phyloP scores from a whole-genome alignment of 1,140 invertebrate genomes.

The Trissolcus basalis region DNA sequence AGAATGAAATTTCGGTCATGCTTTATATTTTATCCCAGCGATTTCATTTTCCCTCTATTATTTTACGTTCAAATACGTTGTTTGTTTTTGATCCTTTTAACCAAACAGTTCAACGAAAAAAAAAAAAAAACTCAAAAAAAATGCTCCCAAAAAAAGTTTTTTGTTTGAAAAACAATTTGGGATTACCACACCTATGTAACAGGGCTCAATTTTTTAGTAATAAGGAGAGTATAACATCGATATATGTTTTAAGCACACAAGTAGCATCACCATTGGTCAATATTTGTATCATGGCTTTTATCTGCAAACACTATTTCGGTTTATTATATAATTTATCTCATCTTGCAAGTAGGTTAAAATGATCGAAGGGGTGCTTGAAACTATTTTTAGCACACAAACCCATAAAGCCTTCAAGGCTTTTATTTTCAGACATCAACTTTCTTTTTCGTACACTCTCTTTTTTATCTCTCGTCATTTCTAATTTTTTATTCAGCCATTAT shows the following conservation, averaged over 20 bases:
- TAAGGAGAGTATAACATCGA: background rate
- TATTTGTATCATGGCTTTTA: constrained; percentile 27
- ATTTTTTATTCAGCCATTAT: too few species aligned
- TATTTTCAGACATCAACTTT: constrained; percentile 29
- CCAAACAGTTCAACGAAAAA: too few species aligned
- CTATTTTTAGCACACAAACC: constrained; percentile 39
- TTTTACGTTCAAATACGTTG: too few species aligned
- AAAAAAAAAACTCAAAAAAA: too few species aligned
- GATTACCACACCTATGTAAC: too few species aligned
- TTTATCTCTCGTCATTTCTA: too few species aligned
- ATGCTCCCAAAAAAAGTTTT: too few species aligned
- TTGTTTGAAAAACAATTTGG: too few species aligned
- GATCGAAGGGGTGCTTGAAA: constrained; percentile 32
- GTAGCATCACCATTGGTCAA: constrained; percentile 23
- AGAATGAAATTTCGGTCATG: background rate
- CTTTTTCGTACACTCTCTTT: background rate
- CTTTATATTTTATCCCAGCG: too few species aligned
- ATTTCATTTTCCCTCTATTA: too few species aligned
- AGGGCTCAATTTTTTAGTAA: too few species aligned
- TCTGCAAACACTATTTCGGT: constrained; percentile 33
- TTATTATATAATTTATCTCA: constrained; percentile 42
- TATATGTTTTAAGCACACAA: background rate
- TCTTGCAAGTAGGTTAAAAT: constrained; percentile 50
- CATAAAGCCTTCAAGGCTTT: constrained; percentile 31
- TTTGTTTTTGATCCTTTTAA: too few species aligned